Evolutionary conservation across 2,888 invertebrate species (phyloP), one percentile per base, ranked within the genome.

Genomic region (Cybosia mesomella): DNA sequence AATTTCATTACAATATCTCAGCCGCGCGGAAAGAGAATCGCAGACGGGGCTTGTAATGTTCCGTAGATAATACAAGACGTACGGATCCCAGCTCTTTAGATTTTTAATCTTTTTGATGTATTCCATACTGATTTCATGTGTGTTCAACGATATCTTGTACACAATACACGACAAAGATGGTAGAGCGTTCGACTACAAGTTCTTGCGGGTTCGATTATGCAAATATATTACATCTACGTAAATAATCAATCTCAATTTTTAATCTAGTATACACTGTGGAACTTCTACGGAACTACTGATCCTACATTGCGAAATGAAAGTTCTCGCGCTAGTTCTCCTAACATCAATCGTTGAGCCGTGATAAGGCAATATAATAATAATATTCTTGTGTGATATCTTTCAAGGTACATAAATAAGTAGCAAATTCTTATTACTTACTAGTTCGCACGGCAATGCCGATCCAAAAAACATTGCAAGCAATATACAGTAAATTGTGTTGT

Each of bases 1-100:
- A 90, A 91, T 92, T 92, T 92, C 92, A 92, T 93, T 92, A 93
- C 92, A 92, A 92, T 92, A 91, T 90, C 87, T 92, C 91, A 91
- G 84, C 85, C 86, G 87, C 72, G 89, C 89, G 89, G 88, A 91
- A 91, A 88, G 87, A 85, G 88, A 89, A 90, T 89, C 90, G 89
- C 89, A 89, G 85, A 83, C 87, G 87, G 84, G 83, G 86, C 86
- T 89, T 88, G 87, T 90, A 89, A 90, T 87, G 87, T 88, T 87
- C 86, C 74, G 81, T 86, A 88, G 88, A 90, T 91, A 90, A 90
- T 89, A 88, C 87, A 89, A 88, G 88, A 87, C 85, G 79, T 88
- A 88, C 89, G 89, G 86, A 86, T 86, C 79, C 80, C 77, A 74
- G 78, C 83, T 78, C 83, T 83, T 82, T 80, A 83, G 84, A 81